Evolutionary conservation across 2,888 invertebrate species (phyloP), one percentile per base, ranked within the genome.

Genomic region (Trilocha varians): DNA sequence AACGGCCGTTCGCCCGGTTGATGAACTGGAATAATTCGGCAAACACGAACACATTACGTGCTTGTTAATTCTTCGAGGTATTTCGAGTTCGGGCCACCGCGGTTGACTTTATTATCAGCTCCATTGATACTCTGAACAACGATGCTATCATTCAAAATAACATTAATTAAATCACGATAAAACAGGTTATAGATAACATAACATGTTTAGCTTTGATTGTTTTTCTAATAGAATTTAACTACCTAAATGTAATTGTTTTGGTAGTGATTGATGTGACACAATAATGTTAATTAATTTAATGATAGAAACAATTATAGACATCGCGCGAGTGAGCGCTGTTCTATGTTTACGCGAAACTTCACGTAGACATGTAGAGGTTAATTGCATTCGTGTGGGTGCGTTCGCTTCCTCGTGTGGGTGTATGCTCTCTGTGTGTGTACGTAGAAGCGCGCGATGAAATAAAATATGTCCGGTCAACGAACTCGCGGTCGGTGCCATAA

Each of bases 401-500:
- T 52, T 59, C 50, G 59, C 55, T 53, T 54, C 49, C 53, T 56
- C 62, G 70, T 72, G 78, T 72, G 78, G 69, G 77, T 65, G 72
- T 64, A 63, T 63, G 58, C 64, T 60, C 65, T 67, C 56, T 70
- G 76, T 80, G 79, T 78, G 80, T 77, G 82, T 74, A 78, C 79
- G 77, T 83, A 82, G 82, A 84, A 82, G 82, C 77, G 83, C 82
- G 83, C 84, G 85, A 83, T 85, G 80, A 84, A 85, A 85, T 85
- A 85, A 85, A 85, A 84, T 84, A 84, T 84, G 85, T 83, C 79
- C 84, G 85, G 84, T 82, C 85, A 82, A 77, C 68, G 85, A 85
- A 70, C 85, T 63, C 75, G 69, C 73, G 79, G 76, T 74, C 78
- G 78, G 82, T 79, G 79, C 82, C 77, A 82, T 84, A 84, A 85